A percentile compares a stretch with the other conserved stretches of the same genome.
Evolutionary conservation across 2,113 vertebrate genomes (phyloP).

Genomic region (Calidris pygmaea): DNA sequence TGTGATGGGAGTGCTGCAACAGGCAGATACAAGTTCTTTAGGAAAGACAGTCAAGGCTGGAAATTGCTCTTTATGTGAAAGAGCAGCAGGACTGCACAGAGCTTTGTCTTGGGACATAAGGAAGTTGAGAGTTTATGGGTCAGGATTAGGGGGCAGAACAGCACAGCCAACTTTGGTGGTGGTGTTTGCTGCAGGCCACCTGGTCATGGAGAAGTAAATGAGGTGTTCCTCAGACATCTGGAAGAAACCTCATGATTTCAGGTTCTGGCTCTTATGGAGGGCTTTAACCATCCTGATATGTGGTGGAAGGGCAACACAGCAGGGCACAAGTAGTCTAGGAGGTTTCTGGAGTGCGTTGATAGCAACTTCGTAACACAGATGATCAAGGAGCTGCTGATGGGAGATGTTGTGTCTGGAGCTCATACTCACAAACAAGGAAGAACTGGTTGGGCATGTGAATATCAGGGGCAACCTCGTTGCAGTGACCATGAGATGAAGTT

Average conservation of each 20-base stretch:
- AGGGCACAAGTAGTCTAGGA: not conserved
- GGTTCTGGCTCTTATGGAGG: not conserved
- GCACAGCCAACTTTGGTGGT: not conserved
- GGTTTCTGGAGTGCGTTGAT: not conserved
- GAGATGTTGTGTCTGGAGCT: not conserved
- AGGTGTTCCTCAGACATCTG: not conserved
- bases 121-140: not conserved
- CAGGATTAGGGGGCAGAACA: not conserved
- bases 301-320: not conserved
- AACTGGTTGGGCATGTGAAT: not conserved
- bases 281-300: not conserved
- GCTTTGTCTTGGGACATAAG: not conserved
- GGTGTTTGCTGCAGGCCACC: not conserved
- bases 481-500: not conserved
- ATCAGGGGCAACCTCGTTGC: not conserved
- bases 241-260: not conserved
- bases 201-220: not conserved
- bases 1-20: not conserved
- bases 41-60: not conserved
- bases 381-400: not conserved
- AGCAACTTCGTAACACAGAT: not conserved
- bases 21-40: not conserved
- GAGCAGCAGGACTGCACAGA: not conserved
- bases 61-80: not conserved
- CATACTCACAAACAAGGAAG: not conserved